A percentile compares a stretch with the other conserved stretches of the same genome.
Evolutionary conservation across 2,797 vertebrate genomes (phyloP).

Genomic region (Coracias cyanogaster): DNA sequence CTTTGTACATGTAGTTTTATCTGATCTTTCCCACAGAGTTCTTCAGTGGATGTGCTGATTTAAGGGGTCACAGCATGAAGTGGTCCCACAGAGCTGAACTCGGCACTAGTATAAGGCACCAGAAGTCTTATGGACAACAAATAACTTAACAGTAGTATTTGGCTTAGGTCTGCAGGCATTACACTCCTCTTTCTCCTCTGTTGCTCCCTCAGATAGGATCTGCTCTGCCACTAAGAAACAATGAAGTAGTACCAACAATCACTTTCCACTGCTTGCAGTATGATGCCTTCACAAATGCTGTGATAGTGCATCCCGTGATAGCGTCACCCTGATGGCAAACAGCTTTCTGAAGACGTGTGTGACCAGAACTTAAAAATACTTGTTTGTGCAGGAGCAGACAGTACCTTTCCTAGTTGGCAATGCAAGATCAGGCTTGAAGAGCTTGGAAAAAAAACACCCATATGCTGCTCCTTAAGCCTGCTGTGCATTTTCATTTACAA

Average conservation of each 20-base stretch:
- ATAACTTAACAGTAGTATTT: not conserved
- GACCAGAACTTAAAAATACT: not conserved
- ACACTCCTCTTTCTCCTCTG: not conserved
- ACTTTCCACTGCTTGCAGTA: not conserved
- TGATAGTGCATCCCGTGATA: not conserved
- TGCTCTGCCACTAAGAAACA: not conserved
- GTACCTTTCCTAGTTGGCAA: not conserved
- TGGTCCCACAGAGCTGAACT: not conserved
- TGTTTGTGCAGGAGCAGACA: not conserved
- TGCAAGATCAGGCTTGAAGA: not conserved
- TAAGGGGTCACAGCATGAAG: not conserved
- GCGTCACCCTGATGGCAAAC: not conserved
- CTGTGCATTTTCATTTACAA: not conserved
- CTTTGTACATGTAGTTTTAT: not conserved
- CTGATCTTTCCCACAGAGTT: not conserved
- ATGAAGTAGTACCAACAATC: not conserved
- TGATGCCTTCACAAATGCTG: not conserved
- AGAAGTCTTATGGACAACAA: not conserved
- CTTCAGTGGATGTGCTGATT: not conserved
- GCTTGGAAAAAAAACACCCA: not conserved
- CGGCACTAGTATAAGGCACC: not conserved
- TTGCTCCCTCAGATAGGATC: not conserved
- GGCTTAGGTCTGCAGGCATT: not conserved
- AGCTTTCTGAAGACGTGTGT: not conserved
- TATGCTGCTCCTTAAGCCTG: not conserved